These are phyloP conservation scores for Tragelaphus eurycerus DNA, from an alignment of 2,797 vertebrate species.

Conservation along the genomic window DNA sequence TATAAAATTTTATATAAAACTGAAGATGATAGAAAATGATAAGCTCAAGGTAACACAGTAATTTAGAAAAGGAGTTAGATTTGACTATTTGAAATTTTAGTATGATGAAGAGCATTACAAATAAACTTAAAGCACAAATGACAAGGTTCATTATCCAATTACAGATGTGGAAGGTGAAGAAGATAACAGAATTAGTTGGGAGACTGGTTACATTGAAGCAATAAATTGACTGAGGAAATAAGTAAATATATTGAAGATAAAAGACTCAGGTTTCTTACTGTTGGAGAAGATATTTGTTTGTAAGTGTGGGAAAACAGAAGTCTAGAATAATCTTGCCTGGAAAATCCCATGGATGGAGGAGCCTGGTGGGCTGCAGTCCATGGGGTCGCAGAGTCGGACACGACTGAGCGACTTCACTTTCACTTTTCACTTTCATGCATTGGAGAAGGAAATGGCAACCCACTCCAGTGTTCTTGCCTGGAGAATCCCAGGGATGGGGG, in stretches of 20 bases:
- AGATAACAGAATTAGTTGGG: too few species aligned
- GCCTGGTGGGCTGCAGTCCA: too few species aligned
- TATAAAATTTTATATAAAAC: too few species aligned
- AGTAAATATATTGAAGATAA: not conserved
- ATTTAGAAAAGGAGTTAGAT: not conserved
- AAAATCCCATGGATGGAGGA: too few species aligned
- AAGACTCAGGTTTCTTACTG: not conserved
- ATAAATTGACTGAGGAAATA: not conserved
- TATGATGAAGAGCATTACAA: not conserved
- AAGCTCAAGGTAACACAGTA: not conserved
- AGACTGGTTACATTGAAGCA: not conserved
- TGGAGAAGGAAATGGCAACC: too few species aligned
- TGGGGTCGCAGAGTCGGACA: too few species aligned
- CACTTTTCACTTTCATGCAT: too few species aligned
- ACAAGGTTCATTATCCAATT: not conserved
- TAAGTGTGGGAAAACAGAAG: not conserved
- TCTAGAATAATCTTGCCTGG: constrained; percentile 18
- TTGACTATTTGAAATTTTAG: not conserved
- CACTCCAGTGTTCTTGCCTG: too few species aligned
- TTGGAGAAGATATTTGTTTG: not conserved
- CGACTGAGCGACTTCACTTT: too few species aligned
- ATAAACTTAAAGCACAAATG: not conserved
- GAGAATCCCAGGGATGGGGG: too few species aligned
- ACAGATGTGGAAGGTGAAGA: not conserved
- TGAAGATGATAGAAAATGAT: too few species aligned